Percentiles rank a stretch among this genome's conserved stretches.
Evolutionary conservation across 2,113 vertebrate species (phyloP).

Genomic region (Tetrao urogallus): DNA sequence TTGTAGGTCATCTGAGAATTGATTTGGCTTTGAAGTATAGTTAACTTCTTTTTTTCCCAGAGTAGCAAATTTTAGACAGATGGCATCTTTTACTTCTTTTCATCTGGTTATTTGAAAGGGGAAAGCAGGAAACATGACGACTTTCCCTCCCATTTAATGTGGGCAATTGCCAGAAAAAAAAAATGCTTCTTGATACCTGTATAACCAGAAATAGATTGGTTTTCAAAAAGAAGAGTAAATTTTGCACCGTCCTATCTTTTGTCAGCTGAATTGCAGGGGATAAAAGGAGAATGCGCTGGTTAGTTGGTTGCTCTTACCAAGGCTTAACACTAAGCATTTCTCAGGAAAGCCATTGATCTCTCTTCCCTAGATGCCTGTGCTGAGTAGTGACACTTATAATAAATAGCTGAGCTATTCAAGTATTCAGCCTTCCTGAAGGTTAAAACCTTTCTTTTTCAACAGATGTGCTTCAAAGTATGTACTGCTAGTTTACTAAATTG

Average conservation of each 20-base stretch:
- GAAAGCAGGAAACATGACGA: background rate
- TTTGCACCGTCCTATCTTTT: background rate
- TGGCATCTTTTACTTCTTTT: background rate
- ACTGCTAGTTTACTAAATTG: background rate
- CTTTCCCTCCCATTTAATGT: background rate
- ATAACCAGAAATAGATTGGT: background rate
- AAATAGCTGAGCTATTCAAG: background rate
- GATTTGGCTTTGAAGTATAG: background rate
- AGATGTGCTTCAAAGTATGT: rapidly evolving
- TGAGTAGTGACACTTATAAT: background rate
- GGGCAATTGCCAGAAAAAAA: background rate
- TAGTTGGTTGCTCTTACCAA: background rate
- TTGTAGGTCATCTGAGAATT: background rate
- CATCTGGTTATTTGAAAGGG: background rate
- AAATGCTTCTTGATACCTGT: background rate
- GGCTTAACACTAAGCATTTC: background rate
- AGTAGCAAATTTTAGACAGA: background rate
- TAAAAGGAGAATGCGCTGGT: background rate
- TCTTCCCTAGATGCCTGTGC: background rate
- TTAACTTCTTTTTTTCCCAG: background rate
- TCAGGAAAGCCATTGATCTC: background rate
- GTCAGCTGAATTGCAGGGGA: background rate
- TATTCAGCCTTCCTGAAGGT: background rate
- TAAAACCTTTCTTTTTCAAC: background rate
- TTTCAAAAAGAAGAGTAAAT: background rate